A percentile compares a stretch with the other conserved stretches of the same genome.
phyloP scores from a whole-genome alignment of 2,888 invertebrate genomes.

The Ditylenchus weischeri region DNA sequence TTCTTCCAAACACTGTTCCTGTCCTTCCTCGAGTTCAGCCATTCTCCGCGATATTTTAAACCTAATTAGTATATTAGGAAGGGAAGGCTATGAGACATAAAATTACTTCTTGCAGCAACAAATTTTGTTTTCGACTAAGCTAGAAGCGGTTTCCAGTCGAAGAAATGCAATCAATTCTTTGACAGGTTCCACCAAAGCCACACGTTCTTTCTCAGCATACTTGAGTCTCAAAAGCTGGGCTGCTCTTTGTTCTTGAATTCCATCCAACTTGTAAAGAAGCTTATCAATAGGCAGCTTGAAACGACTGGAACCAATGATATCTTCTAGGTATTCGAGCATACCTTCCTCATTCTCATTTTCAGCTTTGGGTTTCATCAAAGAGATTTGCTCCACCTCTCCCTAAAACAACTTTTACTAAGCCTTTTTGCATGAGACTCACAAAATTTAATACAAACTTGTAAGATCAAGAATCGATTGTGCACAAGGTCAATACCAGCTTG shows the following conservation, averaged over 20 bases:
- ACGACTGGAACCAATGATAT: slow-evolving; percentile 82
- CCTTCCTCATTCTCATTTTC: slow-evolving; percentile 75
- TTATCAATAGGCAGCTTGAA: slow-evolving; percentile 72
- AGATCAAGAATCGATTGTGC: slow-evolving; percentile 91
- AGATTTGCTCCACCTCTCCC: slow-evolving; percentile 98
- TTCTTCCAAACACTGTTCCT: slow-evolving; percentile 9
- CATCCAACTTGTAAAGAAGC: slow-evolving; percentile 20
- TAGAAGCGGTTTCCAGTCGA: slow-evolving; percentile 74
- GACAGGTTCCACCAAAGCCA: slow-evolving; percentile 61
- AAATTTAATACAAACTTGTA: slow-evolving; percentile 70
- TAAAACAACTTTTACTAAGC: slow-evolving; percentile 58
- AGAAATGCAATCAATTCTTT: slow-evolving; percentile 68
- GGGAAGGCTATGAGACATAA: not conserved
- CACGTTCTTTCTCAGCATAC: slow-evolving; percentile 65
- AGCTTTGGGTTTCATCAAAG: slow-evolving; percentile 95
- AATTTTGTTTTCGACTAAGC: slow-evolving; percentile 67
- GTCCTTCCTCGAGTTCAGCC: not conserved
- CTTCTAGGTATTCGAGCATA: slow-evolving; percentile 95
- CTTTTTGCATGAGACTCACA: no score
- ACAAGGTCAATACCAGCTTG: slow-evolving; percentile 86
- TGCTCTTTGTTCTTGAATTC: slow-evolving; percentile 23
- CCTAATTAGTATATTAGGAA: not conserved
- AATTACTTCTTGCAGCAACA: not conserved
- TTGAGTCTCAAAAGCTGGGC: slow-evolving; percentile 61
- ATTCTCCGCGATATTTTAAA: not conserved